Conservation (phyloP, 2,888 invertebrate species). For the Argynnis bischoffii region DNA sequence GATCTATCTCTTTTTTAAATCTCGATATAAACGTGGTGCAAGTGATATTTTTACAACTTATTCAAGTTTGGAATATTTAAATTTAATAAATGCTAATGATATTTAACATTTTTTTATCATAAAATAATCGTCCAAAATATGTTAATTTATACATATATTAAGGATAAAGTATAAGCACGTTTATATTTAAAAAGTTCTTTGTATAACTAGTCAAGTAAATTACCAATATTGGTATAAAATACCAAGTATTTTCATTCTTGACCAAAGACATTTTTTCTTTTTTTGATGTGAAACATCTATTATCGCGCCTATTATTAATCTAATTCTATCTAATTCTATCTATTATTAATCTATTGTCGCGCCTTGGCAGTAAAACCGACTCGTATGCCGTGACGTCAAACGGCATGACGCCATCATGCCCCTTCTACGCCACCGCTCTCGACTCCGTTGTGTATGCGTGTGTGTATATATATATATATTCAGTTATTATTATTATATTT, state of each 20-base stretch:
- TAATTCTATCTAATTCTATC: too few relatives aligned
- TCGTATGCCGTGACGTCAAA: too few relatives aligned
- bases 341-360: too few relatives aligned
- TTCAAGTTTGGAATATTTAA: not conserved
- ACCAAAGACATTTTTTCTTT: conserved; percentile 36
- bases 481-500: too few relatives aligned
- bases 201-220: conserved; percentile 29
- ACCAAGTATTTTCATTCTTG: conserved; percentile 24
- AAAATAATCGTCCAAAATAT: not conserved
- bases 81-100: not conserved
- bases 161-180: not conserved
- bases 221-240: conserved; percentile 34
- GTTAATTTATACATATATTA: not conserved
- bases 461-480: too few relatives aligned
- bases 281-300: not conserved
- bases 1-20: conserved; percentile 3
- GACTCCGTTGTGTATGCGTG: too few relatives aligned
- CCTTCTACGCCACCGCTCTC: too few relatives aligned
- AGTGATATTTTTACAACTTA: conserved; percentile 1
- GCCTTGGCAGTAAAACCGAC: too few relatives aligned
- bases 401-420: too few relatives aligned
- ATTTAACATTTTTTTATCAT: not conserved
- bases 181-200: conserved; percentile 5
- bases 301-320: too few relatives aligned
- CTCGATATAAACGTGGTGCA: conserved; percentile 8